A percentile compares a stretch with the other conserved stretches of the same genome.
Conservation (phyloP, 2,888 invertebrate species). For the Caenorhabditis sinica region DNA sequence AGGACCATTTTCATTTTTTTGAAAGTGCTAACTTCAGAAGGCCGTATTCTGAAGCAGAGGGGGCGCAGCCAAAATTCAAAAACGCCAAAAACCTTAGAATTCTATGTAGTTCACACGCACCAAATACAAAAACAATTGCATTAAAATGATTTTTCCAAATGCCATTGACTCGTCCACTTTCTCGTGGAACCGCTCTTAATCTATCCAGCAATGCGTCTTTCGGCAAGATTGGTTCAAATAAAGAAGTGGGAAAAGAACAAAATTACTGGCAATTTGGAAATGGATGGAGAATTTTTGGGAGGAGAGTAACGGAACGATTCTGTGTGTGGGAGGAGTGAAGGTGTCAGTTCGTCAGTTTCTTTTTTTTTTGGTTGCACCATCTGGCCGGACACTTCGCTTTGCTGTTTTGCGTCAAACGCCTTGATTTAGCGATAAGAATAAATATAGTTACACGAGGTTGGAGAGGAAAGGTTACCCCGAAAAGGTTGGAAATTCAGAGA, state of each 20-base stretch:
- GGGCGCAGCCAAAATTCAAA: no score
- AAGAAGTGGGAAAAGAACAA: constrained; percentile 19
- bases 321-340: background rate
- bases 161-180: no score
- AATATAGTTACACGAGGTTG: background rate
- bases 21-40: no score
- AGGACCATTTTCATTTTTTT: no score
- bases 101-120: no score
- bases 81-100: no score
- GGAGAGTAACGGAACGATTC: constrained; percentile 26
- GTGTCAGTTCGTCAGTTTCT: constrained; percentile 33
- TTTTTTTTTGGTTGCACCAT: background rate
- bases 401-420: constrained; percentile 49
- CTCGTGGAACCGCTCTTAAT: no score
- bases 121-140: no score
- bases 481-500: constrained; percentile 19
- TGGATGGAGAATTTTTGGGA: constrained; percentile 8
- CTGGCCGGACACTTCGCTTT: constrained; percentile 30
- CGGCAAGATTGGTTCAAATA: constrained; percentile 37
- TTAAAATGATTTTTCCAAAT: no score
- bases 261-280: constrained; percentile 47
- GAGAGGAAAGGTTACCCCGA: background rate
- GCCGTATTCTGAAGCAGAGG: no score
- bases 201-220: background rate
- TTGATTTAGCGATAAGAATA: constrained; percentile 49